Evolutionary conservation across 2,888 invertebrate genomes (phyloP), one percentile per base, ranked within the genome.

Genomic region (Thereva unica): DNA sequence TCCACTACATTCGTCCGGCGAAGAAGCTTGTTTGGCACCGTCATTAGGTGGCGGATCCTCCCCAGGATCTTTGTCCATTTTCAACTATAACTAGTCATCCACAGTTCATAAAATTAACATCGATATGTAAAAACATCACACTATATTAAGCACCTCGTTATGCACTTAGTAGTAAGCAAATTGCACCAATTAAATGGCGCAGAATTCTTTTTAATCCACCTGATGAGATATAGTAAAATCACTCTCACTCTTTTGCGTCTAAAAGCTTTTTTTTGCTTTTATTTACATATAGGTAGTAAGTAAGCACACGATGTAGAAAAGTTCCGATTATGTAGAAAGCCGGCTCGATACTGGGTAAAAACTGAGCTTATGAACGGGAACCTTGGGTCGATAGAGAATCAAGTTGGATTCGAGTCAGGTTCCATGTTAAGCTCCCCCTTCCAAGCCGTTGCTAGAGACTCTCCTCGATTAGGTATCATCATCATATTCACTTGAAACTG

Each of bases 311-410:
- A 38, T 37, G 10, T 61, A 23, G 23, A 9, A 42, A 77, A 49
- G 35, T 69, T 77, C 77, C 77, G 77, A 72, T 75, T 74, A 71
- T 72, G 76, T 76, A 75, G 76, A 79, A 78, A 79, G 80, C 80
- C 79, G 79, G 79, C 78, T 80, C 78, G 78, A 78, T 78, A 80
- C 80, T 80, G 74, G 78, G 69, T 38, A 56, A 37, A 50, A 66
- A 52, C 8, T 42, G 41, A 53, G 57, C 37, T 53, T 45, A 34
- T 41, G 38, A 35, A 47, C 52, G 23, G 34, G 44, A 64, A 35
- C 37, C 34, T 45, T 8, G 34, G 9, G 53, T 52, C 50, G 41
- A 23, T 42, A 40, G 8, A 10, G 12, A 10, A 10, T 37, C 55
- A 23, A 23, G 23, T 55, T 40, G 35, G 4, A 54, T 10, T 37